These are phyloP conservation scores for Saimiri boliviensis DNA, from an alignment of 2,113 vertebrate genomes.

Conservation along the genomic window DNA sequence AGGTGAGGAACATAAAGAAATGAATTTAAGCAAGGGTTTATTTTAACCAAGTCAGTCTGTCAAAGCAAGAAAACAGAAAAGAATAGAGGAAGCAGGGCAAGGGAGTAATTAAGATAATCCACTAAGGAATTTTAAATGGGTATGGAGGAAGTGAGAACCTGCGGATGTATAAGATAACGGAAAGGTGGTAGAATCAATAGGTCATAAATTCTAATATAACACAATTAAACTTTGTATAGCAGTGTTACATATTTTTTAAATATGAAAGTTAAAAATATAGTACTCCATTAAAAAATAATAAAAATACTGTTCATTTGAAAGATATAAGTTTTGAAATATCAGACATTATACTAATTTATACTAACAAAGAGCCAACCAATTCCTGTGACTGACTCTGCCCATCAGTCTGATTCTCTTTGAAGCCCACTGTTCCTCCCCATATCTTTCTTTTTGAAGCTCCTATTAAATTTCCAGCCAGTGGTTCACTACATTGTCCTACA, in stretches of 20 bases:
- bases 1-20: background rate
- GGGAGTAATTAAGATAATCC: background rate
- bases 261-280: background rate
- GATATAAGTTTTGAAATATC: background rate
- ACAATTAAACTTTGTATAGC: background rate
- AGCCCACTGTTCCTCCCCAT: background rate
- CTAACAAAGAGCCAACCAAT: background rate
- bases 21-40: background rate
- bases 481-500: background rate
- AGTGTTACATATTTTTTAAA: background rate
- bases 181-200: background rate
- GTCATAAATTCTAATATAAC: background rate
- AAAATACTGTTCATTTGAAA: background rate
- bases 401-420: background rate
- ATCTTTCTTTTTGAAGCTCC: background rate
- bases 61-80: background rate
- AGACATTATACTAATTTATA: background rate
- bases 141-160: background rate
- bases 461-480: background rate
- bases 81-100: background rate
- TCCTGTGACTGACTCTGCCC: background rate
- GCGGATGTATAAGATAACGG: background rate
- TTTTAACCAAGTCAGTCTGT: background rate
- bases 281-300: background rate
- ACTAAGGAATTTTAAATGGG: background rate